Evolutionary conservation across 2,113 vertebrate species (phyloP).

Genomic region (Poeciliopsis occidentalis): DNA sequence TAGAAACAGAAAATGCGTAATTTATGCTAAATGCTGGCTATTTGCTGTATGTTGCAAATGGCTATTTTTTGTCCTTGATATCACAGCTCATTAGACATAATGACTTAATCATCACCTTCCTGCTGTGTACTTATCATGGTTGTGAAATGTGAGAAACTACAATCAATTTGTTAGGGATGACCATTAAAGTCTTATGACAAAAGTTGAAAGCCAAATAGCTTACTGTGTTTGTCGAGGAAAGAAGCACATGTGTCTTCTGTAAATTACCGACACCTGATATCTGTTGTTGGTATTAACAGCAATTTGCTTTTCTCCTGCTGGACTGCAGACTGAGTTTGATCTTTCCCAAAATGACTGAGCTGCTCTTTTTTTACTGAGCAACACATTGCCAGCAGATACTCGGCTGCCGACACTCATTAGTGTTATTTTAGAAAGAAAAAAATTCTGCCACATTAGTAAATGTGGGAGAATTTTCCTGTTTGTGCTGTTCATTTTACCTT

Average conservation of each 20-base stretch:
- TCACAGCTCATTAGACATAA: no score
- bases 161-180: background rate
- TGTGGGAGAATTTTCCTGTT: no score
- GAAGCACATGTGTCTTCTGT: background rate
- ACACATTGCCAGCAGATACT: background rate
- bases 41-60: no score
- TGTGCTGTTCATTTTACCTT: background rate
- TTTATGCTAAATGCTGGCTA: no score
- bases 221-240: background rate
- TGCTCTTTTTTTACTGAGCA: background rate
- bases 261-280: background rate
- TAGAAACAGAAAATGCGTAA: no score
- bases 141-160: background rate
- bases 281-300: background rate
- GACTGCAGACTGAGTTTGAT: background rate
- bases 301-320: background rate
- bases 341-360: background rate
- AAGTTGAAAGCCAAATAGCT: background rate
- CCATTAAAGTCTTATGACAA: background rate
- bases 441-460: background rate
- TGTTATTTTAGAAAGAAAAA: background rate
- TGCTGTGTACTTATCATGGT: background rate
- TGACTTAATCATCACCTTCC: no score
- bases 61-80: no score
- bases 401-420: background rate